These are phyloP conservation scores for Aquatica leii DNA, from an alignment of 2,888 invertebrate genomes.

Conservation along the genomic window DNA sequence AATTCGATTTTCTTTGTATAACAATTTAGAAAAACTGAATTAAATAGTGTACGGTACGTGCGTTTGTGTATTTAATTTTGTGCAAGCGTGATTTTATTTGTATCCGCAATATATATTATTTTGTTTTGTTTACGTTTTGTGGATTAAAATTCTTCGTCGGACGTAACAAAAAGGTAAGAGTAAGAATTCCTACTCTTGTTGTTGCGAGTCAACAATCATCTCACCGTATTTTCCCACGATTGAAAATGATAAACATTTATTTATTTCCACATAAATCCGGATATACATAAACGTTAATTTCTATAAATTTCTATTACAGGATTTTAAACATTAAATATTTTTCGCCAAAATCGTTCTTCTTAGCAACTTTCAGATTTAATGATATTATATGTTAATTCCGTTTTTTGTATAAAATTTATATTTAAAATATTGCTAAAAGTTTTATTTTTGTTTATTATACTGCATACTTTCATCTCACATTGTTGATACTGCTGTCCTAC, in stretches of 20 bases:
- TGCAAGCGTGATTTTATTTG: conserved; percentile 5
- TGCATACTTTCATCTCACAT: not conserved
- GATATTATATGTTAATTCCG: conserved; percentile 6
- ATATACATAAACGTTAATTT: not conserved
- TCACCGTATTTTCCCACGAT: conserved; percentile 8
- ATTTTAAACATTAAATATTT: not conserved
- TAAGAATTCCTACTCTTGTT: conserved; percentile 6
- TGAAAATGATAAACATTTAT: not conserved
- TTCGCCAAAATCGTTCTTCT: not conserved
- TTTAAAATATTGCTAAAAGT: not conserved
- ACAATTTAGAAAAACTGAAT: conserved; percentile 10
- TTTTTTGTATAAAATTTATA: not conserved
- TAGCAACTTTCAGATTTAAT: conserved; percentile 7
- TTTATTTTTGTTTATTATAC: not conserved
- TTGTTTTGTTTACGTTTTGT: conserved; percentile 10
- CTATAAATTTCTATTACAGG: not conserved
- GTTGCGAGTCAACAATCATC: not conserved
- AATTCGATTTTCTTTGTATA: conserved; percentile 28
- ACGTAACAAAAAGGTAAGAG: conserved; percentile 9
- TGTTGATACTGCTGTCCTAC: conserved; percentile 10
- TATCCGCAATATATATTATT: not conserved
- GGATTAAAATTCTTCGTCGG: not conserved
- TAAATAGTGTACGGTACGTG: conserved; percentile 11
- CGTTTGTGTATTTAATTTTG: conserved; percentile 6
- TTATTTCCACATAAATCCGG: conserved; percentile 1